Evolutionary conservation across 30 jellyfish, hydroid and myxozoan genomes (phyloP), one percentile per base, ranked within the genome.

Genomic region (Nemopilema nomurai): DNA sequence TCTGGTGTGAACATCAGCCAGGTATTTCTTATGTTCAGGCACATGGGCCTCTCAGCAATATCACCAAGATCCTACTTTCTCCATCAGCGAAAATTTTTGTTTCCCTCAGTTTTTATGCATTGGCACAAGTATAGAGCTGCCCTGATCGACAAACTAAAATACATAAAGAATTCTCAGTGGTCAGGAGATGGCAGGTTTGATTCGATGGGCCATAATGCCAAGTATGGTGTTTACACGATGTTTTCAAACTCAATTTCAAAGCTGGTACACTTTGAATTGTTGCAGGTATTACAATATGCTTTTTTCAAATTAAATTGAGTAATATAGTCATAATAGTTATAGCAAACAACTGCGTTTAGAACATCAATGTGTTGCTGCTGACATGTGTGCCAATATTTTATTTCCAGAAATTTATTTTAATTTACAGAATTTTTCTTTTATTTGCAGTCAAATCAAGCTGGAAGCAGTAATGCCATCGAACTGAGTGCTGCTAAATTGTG

Each of bases 161-260:
- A 20, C 1, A 17, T 17, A 18, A 28, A 78, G 8, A 65, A 53
- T 65, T 62, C 29, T 24, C 80, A 78, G 20, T 80, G 84, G 90
- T 49, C 77, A 29, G 83, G 83, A 1, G 90, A 80, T 80, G 72
- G 90, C 0, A 49, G 90, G 18, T 80, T 80, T 66, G 84, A 80
- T 51, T 80, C 84, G 49, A 68, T 78, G 88, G 88, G 88, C 0
- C 79, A 78, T 30, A 78, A 51, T 62, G 67, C 88, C 28, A 78
- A 78, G 18, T 78, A 78, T 78, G 88, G 88, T 6, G 79, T 30
- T 0, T 75, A 49, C 33, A 75, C 74, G n/a, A 75, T 75, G 72
- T 75, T 32, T 27, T 75, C 74, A 1, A 75, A 75, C 51, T 21
- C 85, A 7, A 41, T 75, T 22, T 75, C 85, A 51, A 75, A 75